Evolutionary conservation across 1,140 invertebrate species (phyloP).

Genomic region (Tetraneura akinire): DNA sequence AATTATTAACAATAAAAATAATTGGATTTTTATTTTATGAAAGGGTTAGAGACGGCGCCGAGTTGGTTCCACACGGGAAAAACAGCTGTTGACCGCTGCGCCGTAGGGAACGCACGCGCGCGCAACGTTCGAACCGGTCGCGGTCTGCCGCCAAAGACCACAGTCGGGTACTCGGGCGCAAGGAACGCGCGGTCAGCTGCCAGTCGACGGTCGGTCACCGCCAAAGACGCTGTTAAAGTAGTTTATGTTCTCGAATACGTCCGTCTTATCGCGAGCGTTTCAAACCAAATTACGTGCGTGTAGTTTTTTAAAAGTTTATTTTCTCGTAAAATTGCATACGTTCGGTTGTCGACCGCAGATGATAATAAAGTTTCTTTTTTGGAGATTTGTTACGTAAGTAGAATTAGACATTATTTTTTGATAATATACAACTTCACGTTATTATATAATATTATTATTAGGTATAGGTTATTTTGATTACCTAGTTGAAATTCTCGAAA

Average conservation of each 20-base stretch:
- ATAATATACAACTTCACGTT: too few relatives aligned
- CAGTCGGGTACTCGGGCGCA: background rate
- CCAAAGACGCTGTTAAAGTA: background rate
- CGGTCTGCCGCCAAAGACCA: background rate
- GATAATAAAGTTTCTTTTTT: too few relatives aligned
- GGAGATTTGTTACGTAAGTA: too few relatives aligned
- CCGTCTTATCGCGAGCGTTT: background rate
- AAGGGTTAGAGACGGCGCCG: background rate
- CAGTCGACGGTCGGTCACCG: background rate
- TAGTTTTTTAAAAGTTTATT: too few relatives aligned
- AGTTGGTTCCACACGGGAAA: conserved; percentile 3
- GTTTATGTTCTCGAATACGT: background rate
- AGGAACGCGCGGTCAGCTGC: background rate
- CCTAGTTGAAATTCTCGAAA: too few relatives aligned
- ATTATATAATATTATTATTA: too few relatives aligned
- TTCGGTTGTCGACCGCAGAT: background rate
- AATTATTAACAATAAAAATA: too few relatives aligned
- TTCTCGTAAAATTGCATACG: background rate
- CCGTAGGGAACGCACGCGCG: background rate
- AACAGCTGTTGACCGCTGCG: conserved; percentile 5
- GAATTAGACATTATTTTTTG: too few relatives aligned
- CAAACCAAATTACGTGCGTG: background rate
- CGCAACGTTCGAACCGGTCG: conserved; percentile 14
- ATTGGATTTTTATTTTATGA: background rate
- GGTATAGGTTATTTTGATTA: too few relatives aligned